phyloP scores from a whole-genome alignment of 2,888 invertebrate species.

The Epirrita christyi region DNA sequence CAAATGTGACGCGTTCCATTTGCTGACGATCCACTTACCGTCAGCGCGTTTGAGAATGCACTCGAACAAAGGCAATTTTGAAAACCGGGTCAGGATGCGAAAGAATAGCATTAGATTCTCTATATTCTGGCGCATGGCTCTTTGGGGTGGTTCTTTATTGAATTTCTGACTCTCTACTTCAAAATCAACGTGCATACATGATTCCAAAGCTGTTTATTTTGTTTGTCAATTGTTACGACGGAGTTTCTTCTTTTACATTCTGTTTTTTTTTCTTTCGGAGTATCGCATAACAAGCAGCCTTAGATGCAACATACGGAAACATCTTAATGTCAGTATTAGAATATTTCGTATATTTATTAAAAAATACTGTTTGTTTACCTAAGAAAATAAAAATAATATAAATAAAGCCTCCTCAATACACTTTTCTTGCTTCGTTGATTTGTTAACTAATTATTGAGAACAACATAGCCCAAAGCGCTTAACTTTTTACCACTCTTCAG shows the following conservation, averaged over 20 bases:
- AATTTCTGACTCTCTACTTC: neutral
- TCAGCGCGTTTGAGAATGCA: conserved; percentile 40
- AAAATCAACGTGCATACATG: too few relatives aligned
- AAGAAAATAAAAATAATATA: too few relatives aligned
- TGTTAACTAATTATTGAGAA: conserved; percentile 7
- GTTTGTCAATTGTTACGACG: too few relatives aligned
- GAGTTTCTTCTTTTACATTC: too few relatives aligned
- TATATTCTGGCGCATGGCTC: neutral
- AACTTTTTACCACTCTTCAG: conserved; percentile 25
- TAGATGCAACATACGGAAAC: too few relatives aligned
- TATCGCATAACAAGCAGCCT: too few relatives aligned
- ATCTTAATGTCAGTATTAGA: too few relatives aligned
- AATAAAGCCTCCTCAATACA: neutral
- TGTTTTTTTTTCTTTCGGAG: too few relatives aligned
- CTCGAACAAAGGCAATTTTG: conserved; percentile 40
- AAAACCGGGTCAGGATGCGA: conserved; percentile 36
- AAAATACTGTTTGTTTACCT: too few relatives aligned
- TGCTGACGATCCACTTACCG: conserved; percentile 49
- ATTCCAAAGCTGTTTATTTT: too few relatives aligned
- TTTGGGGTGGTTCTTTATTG: neutral
- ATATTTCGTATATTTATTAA: too few relatives aligned
- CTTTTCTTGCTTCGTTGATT: neutral
- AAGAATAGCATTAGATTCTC: conserved; percentile 20
- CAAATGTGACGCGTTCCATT: conserved; percentile 45
- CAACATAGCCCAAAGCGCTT: conserved; percentile 5